These are phyloP conservation scores for Prionace glauca DNA, from an alignment of 2,797 vertebrate species.

Conservation along the genomic window DNA sequence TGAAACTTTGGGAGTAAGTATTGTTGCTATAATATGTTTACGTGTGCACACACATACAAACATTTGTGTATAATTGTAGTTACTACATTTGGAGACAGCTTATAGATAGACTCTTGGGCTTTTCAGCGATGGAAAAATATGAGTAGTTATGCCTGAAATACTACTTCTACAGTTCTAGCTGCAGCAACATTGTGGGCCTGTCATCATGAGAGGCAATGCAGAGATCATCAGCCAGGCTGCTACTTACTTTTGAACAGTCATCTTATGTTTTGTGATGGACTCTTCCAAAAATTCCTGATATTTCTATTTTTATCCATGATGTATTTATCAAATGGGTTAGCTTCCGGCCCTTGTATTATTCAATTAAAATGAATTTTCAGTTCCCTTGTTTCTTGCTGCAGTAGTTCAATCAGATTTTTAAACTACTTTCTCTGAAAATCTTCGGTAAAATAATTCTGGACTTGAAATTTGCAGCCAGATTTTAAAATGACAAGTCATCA, in stretches of 20 bases:
- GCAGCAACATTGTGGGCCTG: not conserved
- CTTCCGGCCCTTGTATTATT: not conserved
- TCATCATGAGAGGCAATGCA: not conserved
- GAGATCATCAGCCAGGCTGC: not conserved
- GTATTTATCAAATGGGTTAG: not conserved
- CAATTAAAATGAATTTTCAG: not conserved
- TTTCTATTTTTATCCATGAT: not conserved
- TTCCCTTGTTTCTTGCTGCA: not conserved
- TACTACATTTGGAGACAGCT: not conserved
- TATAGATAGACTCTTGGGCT: not conserved
- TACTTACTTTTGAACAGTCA: not conserved
- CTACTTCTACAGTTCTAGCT: not conserved
- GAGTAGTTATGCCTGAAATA: not conserved
- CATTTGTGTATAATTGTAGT: not conserved
- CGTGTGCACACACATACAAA: not conserved
- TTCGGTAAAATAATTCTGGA: not conserved
- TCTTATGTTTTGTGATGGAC: not conserved
- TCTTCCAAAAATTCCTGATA: not conserved
- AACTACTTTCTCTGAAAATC: not conserved
- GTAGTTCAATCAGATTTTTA: not conserved
- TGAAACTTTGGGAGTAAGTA: not conserved
- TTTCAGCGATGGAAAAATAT: not conserved
- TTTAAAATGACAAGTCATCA: not conserved
- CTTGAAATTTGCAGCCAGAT: not conserved
- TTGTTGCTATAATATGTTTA: not conserved